Evolutionary conservation across 2,113 vertebrate species (phyloP).

Genomic region (Hippoglossus stenolepis): DNA sequence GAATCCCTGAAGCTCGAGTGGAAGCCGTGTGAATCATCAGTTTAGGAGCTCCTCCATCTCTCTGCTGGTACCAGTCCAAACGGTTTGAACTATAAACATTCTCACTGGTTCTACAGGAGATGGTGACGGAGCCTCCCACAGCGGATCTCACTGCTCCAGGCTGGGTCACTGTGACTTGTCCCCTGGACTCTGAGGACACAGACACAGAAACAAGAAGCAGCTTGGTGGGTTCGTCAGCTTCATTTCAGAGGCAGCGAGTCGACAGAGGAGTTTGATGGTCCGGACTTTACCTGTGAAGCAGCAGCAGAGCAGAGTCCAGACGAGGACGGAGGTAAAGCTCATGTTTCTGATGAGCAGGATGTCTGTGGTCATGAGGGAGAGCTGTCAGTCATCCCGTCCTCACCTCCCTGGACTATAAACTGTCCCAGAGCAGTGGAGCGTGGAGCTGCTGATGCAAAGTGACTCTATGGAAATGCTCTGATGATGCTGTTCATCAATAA

Average conservation of each 20-base stretch:
- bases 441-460: slow-evolving; percentile 52
- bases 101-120: slow-evolving; percentile 20
- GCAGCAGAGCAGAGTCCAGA: slow-evolving; percentile 57
- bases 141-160: slow-evolving; percentile 33
- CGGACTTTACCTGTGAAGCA: slow-evolving; percentile 59
- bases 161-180: slow-evolving; percentile 46
- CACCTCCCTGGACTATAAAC: slow-evolving; percentile 49
- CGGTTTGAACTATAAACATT: fast-evolving
- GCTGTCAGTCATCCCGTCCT: slow-evolving; percentile 48
- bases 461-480: not conserved
- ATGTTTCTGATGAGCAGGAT: slow-evolving; percentile 26
- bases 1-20: not conserved
- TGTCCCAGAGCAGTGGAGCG: slow-evolving; percentile 53
- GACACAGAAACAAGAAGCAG: slow-evolving; percentile 39
- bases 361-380: slow-evolving; percentile 40
- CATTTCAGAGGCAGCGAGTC: slow-evolving; percentile 41
- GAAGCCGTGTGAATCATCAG: fast-evolving
- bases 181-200: slow-evolving; percentile 60
- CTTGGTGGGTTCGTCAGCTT: slow-evolving; percentile 12
- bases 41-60: slow-evolving; percentile 28
- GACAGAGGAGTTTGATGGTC: slow-evolving; percentile 22
- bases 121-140: slow-evolving; percentile 34
- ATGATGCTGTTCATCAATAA: not conserved
- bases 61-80: slow-evolving; percentile 39
- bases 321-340: slow-evolving; percentile 36